Evolutionary conservation across 2,888 invertebrate species (phyloP), one percentile per base, ranked within the genome.

Genomic region (Phymatocera aterrima): DNA sequence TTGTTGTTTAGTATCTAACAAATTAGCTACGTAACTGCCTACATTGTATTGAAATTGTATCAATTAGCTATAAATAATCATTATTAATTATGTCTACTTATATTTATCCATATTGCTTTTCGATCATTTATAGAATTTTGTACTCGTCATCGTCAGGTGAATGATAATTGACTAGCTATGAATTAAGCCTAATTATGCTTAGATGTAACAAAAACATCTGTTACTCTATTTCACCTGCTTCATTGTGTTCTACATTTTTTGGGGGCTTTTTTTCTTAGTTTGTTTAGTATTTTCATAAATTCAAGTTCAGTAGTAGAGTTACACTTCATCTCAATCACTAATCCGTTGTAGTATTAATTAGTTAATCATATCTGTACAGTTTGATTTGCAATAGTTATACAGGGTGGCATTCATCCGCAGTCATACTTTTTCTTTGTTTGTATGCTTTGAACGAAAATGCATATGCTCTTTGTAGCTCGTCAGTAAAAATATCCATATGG

Each of bases 1-100:
- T 51, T 51, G 34, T 72, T 72, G 31, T 75, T 40, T 57, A 40
- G 24, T n/a, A 57, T 75, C 54, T 75, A 60, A 60, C 34, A 24
- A 15, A 21, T 40, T 75, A 40, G 57, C 75, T 75, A 75, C 57
- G n/a, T 43, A 75, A 75, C 75, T 75, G 75, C 75, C 75, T 28
- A 40, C n/a, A n/a, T 60, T 57, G 75, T 75, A 60, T 60, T 75
- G 40, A 75, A 75, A 75, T 75, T 24, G 57, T 43, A 60, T 57
- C 21, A 40, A 57, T 15, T 43, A 31, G 31, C 21, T n/a, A n/a
- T n/a, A 10, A 75, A 40, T 57, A 43, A 34, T 51, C 31, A 24
- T 46, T 40, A 40, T 46, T 15, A 57, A 10, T 68, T 43, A n/a
- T n/a, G 68, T 68, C 28, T 31, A 46, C 51, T 51, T 34, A 3